Evolutionary conservation across 1,140 invertebrate genomes (phyloP).

Genomic region (Goniozus legneri): DNA sequence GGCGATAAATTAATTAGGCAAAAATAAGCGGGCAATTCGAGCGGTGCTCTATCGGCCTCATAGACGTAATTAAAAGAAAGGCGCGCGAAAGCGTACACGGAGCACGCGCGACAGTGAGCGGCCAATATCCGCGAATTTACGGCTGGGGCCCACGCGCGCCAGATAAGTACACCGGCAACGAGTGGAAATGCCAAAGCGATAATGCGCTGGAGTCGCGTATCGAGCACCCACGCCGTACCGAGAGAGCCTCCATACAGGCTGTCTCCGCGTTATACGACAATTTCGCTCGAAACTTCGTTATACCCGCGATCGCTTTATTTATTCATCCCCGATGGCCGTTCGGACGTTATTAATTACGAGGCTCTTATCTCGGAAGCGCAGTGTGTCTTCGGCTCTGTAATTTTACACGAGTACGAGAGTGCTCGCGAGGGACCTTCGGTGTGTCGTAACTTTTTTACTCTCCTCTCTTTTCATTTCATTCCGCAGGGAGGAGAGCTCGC

Average conservation of each 20-base stretch:
- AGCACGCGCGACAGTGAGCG: no score
- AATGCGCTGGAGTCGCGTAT: slow-evolving; percentile 9
- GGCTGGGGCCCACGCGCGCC: slow-evolving; percentile 1
- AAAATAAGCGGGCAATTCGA: no score
- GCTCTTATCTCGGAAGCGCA: neutral
- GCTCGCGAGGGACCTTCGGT: neutral
- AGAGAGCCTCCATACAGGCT: neutral
- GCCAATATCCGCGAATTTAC: slow-evolving; percentile 25
- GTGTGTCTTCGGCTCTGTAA: slow-evolving; percentile 1
- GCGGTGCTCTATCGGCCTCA: slow-evolving; percentile 6
- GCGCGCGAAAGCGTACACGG: no score
- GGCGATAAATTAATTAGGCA: no score
- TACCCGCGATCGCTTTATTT: no score
- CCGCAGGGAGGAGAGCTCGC: no score
- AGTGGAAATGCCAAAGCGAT: slow-evolving; percentile 15
- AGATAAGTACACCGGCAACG: slow-evolving; percentile 23
- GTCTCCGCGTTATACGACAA: neutral
- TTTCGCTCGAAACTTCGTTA: no score
- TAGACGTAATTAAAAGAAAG: slow-evolving; percentile 28
- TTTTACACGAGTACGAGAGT: neutral
- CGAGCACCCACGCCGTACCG: slow-evolving; percentile 14
- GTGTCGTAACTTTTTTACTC: neutral
- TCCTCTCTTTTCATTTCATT: neutral
- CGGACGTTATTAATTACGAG: neutral
- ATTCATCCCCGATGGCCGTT: no score